Base-by-base conservation (phyloP, 1,140 invertebrate species). In the Belonocnema kinseyi region DNA sequence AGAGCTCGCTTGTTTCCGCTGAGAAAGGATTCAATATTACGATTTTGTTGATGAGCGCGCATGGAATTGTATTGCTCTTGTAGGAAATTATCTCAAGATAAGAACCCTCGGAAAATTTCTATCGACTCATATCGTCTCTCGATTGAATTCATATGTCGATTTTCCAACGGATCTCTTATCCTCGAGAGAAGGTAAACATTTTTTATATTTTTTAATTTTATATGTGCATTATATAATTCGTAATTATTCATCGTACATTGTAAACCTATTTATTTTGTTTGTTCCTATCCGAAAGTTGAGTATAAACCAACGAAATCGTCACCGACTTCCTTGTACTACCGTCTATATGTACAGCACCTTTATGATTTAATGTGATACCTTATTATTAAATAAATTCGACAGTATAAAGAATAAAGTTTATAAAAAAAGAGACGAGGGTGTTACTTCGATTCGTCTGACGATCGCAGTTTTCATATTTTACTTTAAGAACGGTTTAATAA, bases 151-250 rank as follows among this genome's bases (percentile, higher is more conserved):
- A 16, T 61, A 8, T 33, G 13, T 33, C 16, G 12, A 13, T 61
- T 26, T 8, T 66, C 46, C 26, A 66, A 33, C 11, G 16, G 6
- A 16, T 26, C n/a, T 66, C 61, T 40, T 66, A 66, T 33, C 6
- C 7, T 66, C 61, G 61, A 66, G 61, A 66, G 61, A 66, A 40
- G 61, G 61, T 40, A 5, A 66, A 66, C 61, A 73, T 87, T 88
- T 86, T 88, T 85, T 87, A 89, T 89, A 90, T 88, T 91, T 90
- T 90, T 90, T 90, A 88, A 90, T 89, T 90, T 90, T 91, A 85
- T 91, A 91, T 86, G 82, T 88, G 85, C 88, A 90, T 86, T 87
- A 84, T 88, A 87, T 88, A 91, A 87, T 85, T 85, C 87, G 86
- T 73, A 76, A 85, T 86, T 85, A 85, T 83, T 90, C 86, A 85